These are phyloP conservation scores for Ennomos quercinarius DNA, from an alignment of 2,888 invertebrate genomes.

Conservation along the genomic window DNA sequence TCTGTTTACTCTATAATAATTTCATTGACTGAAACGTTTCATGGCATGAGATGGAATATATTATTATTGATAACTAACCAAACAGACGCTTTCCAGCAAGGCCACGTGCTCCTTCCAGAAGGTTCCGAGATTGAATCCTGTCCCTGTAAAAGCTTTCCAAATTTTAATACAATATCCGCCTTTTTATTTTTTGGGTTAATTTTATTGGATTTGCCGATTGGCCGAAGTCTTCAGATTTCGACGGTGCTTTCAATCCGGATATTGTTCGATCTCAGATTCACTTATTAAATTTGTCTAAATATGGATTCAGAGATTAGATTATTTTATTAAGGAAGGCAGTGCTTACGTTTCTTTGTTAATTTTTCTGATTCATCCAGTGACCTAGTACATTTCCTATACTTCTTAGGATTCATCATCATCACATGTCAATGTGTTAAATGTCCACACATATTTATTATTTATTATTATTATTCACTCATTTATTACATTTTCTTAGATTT, in stretches of 20 bases:
- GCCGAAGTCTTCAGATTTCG: slow-evolving; percentile 42
- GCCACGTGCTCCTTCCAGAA: slow-evolving; percentile 33
- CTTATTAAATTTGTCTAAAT: slow-evolving; percentile 27
- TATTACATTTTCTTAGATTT: too few relatives aligned
- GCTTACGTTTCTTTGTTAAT: too few relatives aligned
- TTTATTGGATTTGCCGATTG: slow-evolving; percentile 32
- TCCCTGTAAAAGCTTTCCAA: slow-evolving; percentile 37
- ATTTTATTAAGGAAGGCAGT: not conserved
- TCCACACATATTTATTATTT: too few relatives aligned
- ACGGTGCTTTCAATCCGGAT: slow-evolving; percentile 31
- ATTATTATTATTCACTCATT: too few relatives aligned
- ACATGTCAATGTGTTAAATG: too few relatives aligned
- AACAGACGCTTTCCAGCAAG: slow-evolving; percentile 40
- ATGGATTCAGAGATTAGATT: not conserved
- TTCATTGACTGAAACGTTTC: slow-evolving; percentile 77
- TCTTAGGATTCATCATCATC: too few relatives aligned
- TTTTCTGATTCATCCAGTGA: too few relatives aligned
- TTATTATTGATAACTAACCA: slow-evolving; percentile 28
- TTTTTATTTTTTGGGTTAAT: slow-evolving; percentile 32
- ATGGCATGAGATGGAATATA: slow-evolving; percentile 41
- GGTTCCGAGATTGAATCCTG: slow-evolving; percentile 35
- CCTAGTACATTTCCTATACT: too few relatives aligned
- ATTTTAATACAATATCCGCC: slow-evolving; percentile 45
- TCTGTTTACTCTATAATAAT: slow-evolving; percentile 77
- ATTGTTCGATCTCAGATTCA: slow-evolving; percentile 33